These are phyloP conservation scores for Potorous gilbertii DNA, from an alignment of 2,797 vertebrate genomes.

Conservation along the genomic window DNA sequence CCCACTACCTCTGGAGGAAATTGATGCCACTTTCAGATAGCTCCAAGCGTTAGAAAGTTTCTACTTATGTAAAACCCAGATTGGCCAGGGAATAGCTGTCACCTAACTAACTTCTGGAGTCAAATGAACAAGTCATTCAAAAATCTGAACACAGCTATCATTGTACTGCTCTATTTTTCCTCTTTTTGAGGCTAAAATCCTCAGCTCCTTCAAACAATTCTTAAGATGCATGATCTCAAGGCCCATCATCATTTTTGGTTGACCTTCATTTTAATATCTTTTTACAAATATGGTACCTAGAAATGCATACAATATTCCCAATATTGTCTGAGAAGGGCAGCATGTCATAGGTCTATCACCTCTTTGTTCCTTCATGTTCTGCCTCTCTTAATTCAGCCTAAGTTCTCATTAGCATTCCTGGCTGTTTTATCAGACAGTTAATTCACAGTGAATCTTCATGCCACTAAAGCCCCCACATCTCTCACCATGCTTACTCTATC, in stretches of 20 bases:
- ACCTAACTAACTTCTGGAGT: background rate
- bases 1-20: background rate
- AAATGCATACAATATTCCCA: background rate
- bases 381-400: background rate
- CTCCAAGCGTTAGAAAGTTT: background rate
- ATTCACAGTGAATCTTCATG: background rate
- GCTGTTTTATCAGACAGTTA: background rate
- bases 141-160: background rate
- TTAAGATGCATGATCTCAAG: background rate
- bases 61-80: background rate
- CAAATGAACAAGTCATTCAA: background rate
- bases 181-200: background rate
- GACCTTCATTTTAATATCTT: background rate
- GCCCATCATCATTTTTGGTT: background rate
- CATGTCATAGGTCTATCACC: background rate
- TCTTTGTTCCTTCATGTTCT: background rate
- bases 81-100: background rate
- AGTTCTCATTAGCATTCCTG: background rate
- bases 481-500: background rate
- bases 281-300: background rate
- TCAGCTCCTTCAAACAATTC: background rate
- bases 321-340: background rate
- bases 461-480: background rate
- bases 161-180: background rate
- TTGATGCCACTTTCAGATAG: too few relatives aligned